Conservation (phyloP, 2,888 invertebrate species). For the Julus scandinavius region DNA sequence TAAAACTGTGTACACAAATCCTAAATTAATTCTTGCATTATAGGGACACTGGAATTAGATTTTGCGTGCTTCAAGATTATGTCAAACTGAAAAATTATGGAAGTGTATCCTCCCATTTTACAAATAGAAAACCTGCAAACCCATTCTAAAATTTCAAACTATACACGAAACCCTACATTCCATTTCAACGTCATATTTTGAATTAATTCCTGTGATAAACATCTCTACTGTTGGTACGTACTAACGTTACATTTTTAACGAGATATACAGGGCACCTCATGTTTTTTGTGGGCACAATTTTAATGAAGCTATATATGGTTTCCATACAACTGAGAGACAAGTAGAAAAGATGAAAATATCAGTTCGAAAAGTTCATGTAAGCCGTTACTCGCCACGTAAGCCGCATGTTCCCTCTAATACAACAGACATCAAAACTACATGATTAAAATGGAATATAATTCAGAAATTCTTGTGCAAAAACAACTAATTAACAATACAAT, state of each 20-base stretch:
- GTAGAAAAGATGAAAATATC: too few species aligned
- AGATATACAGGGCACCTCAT: neutral
- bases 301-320: too few species aligned
- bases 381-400: too few species aligned
- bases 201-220: neutral
- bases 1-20: conserved; percentile 41
- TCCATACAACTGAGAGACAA: too few species aligned
- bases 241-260: neutral
- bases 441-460: too few species aligned
- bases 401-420: too few species aligned
- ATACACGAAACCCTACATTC: neutral
- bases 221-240: neutral
- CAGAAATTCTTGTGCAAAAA: too few species aligned
- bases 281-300: too few species aligned
- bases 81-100: conserved; percentile 19
- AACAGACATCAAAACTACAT: too few species aligned
- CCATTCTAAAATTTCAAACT: neutral
- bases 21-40: neutral
- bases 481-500: too few species aligned
- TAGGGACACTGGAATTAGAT: neutral
- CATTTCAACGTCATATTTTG: neutral
- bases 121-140: neutral
- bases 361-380: too few species aligned
- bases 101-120: neutral
- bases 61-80: conserved; percentile 18